A percentile compares a stretch with the other conserved stretches of the same genome.
phyloP scores from a whole-genome alignment of 2,888 invertebrate genomes.

The Allophyes oxyacanthae region DNA sequence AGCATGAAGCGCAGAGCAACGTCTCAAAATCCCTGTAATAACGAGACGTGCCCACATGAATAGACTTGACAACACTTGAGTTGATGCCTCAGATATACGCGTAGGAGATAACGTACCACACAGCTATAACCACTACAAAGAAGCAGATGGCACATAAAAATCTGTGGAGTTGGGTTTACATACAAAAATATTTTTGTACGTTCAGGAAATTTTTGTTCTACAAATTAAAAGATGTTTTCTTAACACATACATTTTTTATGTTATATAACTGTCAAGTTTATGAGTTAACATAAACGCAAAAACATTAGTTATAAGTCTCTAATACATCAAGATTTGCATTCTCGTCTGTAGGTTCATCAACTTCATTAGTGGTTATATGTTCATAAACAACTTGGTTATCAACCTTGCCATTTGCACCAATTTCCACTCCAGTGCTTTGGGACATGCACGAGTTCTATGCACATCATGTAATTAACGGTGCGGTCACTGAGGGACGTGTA shows the following conservation, averaged over 20 bases:
- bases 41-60: slow-evolving; percentile 68
- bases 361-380: slow-evolving; percentile 23
- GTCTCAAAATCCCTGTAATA: slow-evolving; percentile 47
- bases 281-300: no score
- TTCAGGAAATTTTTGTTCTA: no score
- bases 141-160: slow-evolving; percentile 21
- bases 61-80: slow-evolving; percentile 65
- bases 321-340: slow-evolving; percentile 6
- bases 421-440: slow-evolving; percentile 34
- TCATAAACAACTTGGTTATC: slow-evolving; percentile 27
- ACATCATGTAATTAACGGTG: slow-evolving; percentile 48
- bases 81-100: slow-evolving; percentile 51
- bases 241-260: no score
- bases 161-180: slow-evolving; percentile 3
- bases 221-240: no score
- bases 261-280: no score
- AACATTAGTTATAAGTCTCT: slow-evolving; percentile 2
- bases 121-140: slow-evolving; percentile 38
- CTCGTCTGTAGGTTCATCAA: neutral
- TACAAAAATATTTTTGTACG: no score
- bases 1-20: slow-evolving; percentile 31
- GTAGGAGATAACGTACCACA: slow-evolving; percentile 44
- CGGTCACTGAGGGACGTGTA: slow-evolving; percentile 50
- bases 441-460: slow-evolving; percentile 43
- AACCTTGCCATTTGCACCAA: slow-evolving; percentile 30